A percentile compares a stretch with the other conserved stretches of the same genome.
Conservation (phyloP, 2,113 vertebrate species). For the Mohoua ochrocephala region DNA sequence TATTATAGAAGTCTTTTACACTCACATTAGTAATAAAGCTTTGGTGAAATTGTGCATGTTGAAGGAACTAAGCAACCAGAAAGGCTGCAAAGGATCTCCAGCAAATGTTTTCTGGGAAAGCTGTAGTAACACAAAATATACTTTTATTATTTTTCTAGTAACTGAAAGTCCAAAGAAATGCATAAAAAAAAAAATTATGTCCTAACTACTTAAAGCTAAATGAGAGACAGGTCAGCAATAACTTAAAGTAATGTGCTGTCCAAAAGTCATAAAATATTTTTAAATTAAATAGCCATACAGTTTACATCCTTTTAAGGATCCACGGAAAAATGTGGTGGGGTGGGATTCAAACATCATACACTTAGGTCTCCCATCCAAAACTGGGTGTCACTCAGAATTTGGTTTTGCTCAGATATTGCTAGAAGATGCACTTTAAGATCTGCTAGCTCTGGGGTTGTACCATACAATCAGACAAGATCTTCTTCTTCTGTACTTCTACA, state of each 20-base stretch:
- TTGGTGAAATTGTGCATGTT: not conserved
- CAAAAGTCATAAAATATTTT: not conserved
- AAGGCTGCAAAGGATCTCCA: not conserved
- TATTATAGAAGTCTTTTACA: not conserved
- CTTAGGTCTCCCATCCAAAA: not conserved
- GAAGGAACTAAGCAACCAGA: not conserved
- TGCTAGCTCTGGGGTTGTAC: not conserved
- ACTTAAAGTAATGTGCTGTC: not conserved
- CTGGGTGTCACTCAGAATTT: not conserved
- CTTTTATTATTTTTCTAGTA: not conserved
- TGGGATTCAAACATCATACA: accelerated
- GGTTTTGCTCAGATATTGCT: not conserved
- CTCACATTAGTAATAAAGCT: not conserved
- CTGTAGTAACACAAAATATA: not conserved
- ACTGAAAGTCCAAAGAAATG: not conserved
- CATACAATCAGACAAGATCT: not conserved
- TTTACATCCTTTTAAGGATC: not conserved
- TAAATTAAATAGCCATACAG: not conserved
- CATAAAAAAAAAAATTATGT: not conserved
- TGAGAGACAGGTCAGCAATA: not conserved
- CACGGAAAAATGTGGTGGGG: accelerated
- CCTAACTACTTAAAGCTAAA: not conserved
- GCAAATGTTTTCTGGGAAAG: not conserved
- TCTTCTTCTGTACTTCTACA: not conserved
- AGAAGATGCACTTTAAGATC: not conserved